Conservation (phyloP, 1,140 invertebrate species). For the Mercenaria mercenaria region DNA sequence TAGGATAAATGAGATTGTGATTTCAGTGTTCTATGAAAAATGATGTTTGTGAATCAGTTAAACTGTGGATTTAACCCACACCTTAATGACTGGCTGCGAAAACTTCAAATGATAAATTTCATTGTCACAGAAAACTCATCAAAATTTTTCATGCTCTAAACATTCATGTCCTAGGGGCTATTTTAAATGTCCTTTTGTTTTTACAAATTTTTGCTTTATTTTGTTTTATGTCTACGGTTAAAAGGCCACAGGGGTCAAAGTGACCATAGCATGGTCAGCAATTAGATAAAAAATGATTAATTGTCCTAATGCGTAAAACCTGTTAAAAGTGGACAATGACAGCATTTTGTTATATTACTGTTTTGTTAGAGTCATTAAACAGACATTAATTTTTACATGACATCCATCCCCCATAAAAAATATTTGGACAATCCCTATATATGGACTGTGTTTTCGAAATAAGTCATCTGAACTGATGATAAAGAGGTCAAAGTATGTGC, state of each 20-base stretch:
- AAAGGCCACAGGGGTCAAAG: constrained; percentile 31
- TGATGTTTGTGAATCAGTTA: constrained; percentile 35
- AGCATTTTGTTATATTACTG: constrained; percentile 47
- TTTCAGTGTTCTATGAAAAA: constrained; percentile 33
- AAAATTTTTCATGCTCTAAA: constrained; percentile 57
- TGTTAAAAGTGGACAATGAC: constrained; percentile 26
- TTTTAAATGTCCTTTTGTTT: constrained; percentile 61
- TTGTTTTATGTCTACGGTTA: constrained; percentile 17
- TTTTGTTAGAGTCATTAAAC: constrained; percentile 47
- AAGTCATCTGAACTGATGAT: background rate
- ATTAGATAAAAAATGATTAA: constrained; percentile 53
- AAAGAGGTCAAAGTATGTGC: background rate
- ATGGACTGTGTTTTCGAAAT: constrained; percentile 6
- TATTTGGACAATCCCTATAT: background rate
- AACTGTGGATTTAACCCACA: constrained; percentile 22
- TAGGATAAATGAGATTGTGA: constrained; percentile 16
- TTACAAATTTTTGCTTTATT: constrained; percentile 41
- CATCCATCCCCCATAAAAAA: constrained; percentile 6
- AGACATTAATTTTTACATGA: constrained; percentile 67
- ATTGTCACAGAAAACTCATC: constrained; percentile 56
- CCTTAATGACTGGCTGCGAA: background rate
- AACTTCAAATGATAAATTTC: constrained; percentile 38
- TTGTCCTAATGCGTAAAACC: constrained; percentile 12
- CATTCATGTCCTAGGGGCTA: constrained; percentile 16
- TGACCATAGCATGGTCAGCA: constrained; percentile 14